These are phyloP conservation scores for Patagioenas fasciata DNA, from an alignment of 2,113 vertebrate genomes.

Conservation along the genomic window DNA sequence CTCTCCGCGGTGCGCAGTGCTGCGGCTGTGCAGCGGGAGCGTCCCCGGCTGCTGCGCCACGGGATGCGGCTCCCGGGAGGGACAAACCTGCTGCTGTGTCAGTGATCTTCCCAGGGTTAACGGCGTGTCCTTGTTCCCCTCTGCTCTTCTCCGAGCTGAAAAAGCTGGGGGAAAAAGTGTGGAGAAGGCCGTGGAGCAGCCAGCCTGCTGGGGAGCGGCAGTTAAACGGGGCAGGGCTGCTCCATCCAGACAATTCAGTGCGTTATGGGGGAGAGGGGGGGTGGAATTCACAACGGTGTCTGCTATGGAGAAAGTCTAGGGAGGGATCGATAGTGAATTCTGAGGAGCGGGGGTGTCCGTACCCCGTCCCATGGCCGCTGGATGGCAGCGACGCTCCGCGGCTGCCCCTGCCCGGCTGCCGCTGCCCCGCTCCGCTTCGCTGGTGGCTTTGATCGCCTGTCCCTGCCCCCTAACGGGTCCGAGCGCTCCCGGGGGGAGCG, in stretches of 20 bases:
- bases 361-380: not conserved
- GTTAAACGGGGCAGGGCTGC: accelerated
- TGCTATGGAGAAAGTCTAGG: accelerated
- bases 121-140: not conserved
- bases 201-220: accelerated
- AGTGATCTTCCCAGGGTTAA: accelerated
- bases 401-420: not conserved
- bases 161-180: accelerated
- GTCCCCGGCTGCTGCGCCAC: too few relatives aligned
- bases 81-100: too few relatives aligned
- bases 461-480: not conserved
- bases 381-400: constrained; percentile 41
- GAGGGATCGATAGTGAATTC: accelerated
- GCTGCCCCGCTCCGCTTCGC: not conserved
- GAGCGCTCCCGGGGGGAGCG: too few relatives aligned
- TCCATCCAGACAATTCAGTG: accelerated
- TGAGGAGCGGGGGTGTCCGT: too few relatives aligned
- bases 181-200: accelerated
- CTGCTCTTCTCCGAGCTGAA: not conserved
- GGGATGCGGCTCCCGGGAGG: too few relatives aligned
- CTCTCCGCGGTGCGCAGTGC: too few relatives aligned
- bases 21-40: too few relatives aligned
- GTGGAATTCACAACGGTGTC: accelerated
- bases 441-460: not conserved
- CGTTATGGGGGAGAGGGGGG: accelerated